These are phyloP conservation scores for Iguana delicatissima DNA, from an alignment of 2,797 vertebrate species.

Conservation along the genomic window DNA sequence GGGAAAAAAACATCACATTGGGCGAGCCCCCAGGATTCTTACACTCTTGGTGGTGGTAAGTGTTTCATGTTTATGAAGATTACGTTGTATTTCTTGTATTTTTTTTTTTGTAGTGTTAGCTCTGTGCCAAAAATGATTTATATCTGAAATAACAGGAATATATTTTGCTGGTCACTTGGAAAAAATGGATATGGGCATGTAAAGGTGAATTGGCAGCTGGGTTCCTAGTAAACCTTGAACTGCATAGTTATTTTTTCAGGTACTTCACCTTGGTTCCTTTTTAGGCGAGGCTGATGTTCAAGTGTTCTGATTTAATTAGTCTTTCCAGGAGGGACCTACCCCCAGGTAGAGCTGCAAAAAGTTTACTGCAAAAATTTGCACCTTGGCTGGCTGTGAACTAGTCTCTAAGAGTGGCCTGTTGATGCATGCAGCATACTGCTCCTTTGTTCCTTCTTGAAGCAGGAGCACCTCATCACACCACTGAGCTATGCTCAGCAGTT, in stretches of 20 bases:
- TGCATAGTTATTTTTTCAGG: background rate
- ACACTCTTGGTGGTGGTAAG: slow-evolving; percentile 99
- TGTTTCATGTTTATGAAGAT: slow-evolving; percentile 47
- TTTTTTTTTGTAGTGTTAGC: slow-evolving; percentile 2
- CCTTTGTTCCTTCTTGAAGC: background rate
- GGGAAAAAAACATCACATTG: slow-evolving; percentile 99
- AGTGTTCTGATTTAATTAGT: background rate
- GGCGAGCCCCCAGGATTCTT: slow-evolving; percentile 99
- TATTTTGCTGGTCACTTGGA: background rate
- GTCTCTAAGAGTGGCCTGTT: background rate
- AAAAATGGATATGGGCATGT: background rate
- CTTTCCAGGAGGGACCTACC: background rate
- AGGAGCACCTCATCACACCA: background rate
- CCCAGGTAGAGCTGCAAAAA: background rate
- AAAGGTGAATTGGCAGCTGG: background rate
- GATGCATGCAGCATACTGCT: too few species aligned
- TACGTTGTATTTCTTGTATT: slow-evolving; percentile 12
- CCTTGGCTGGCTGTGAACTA: background rate
- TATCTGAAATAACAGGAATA: background rate
- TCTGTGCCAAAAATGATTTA: background rate
- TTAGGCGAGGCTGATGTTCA: background rate
- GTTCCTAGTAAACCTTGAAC: background rate
- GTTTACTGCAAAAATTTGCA: background rate
- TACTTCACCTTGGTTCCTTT: background rate
- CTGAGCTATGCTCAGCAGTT: background rate